A percentile compares a stretch with the other conserved stretches of the same genome.
Conservation (phyloP, 2,113 vertebrate species). For the Oncorhynchus nerka region DNA sequence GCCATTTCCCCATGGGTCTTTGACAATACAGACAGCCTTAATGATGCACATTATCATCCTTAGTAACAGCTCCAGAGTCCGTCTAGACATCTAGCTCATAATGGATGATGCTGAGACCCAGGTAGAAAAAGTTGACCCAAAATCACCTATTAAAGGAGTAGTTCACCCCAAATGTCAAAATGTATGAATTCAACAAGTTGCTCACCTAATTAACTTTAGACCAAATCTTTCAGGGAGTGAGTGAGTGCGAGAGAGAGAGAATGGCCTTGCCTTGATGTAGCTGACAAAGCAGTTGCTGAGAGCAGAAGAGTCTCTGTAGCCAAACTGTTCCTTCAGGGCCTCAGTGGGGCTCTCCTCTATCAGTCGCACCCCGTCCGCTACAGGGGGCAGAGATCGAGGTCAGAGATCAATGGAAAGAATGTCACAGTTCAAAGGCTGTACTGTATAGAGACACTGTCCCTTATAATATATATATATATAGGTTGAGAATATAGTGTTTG, state of each 20-base stretch:
- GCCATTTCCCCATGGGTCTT: not conserved
- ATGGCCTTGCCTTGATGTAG: slow-evolving; percentile 83
- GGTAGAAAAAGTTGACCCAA: not conserved
- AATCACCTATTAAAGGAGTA: not conserved
- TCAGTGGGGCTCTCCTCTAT: slow-evolving; percentile 71
- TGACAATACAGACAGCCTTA: not conserved
- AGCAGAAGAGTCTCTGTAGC: slow-evolving; percentile 61
- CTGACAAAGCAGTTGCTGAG: slow-evolving; percentile 79
- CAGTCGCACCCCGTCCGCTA: slow-evolving; percentile 72
- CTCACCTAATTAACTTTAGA: not conserved
- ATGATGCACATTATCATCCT: not conserved
- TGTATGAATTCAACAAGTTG: not conserved
- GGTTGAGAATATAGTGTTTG: no score
- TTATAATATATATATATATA: no score
- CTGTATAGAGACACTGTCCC: not conserved
- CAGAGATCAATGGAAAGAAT: not conserved
- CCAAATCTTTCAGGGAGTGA: not conserved
- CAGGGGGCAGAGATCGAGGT: not conserved
- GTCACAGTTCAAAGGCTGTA: not conserved
- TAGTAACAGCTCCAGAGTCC: not conserved
- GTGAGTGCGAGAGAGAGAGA: not conserved
- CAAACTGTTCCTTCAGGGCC: slow-evolving; percentile 69
- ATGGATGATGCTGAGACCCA: not conserved
- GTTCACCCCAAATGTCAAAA: not conserved
- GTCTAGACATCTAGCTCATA: not conserved